Base-by-base conservation (phyloP, 2,113 vertebrate genomes). In the Phylloscopus trochiloides region DNA sequence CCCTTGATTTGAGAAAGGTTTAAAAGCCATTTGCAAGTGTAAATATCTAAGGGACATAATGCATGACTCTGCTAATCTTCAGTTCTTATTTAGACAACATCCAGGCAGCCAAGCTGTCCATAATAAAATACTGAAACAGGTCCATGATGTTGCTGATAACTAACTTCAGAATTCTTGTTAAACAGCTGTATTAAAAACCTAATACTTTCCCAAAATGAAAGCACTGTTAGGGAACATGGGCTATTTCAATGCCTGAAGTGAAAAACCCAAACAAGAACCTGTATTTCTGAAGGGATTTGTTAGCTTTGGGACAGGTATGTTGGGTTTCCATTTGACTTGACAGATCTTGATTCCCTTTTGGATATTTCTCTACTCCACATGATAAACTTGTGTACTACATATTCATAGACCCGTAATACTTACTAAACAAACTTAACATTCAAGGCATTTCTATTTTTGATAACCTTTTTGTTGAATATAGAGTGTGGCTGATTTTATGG, bases 361-460 rank as follows among this genome's bases (percentile, higher is more conserved):
- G 61, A 18, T 91, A 43, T 80, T 91, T 91, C 52, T 86, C 10
- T 61, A 40, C 12, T 66, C 18, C 55, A 0, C 43, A 24, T 59
- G 43, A 84, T 86, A 95, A 85, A 92, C 14, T 82, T 34, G 54
- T 29, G 13, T 36, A 51, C 14, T 87, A 42, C 50, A 70, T 90
- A 95, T 88, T 94, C 70, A 92, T 57, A 85, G 40, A 42, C n/a
- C 28, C 38, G 14, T 50, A 50, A 91, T 51, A 84, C 71, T 84
- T 80, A 55, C 45, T 73, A 94, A 96, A 79, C 62, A 95, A 88
- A 86, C 57, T 74, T 90, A 94, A 66, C 61, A 85, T 91, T 96
- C 70, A 92, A 94, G 87, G 42, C 47, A 65, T 82, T 91, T 92
- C 57, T 92, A 50, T 62, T 85, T 96, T 90, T 94, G 20, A 95